Percentiles rank a stretch among this genome's conserved stretches.
These are phyloP conservation scores for Anseranas semipalmata DNA, from an alignment of 2,113 vertebrate genomes.

Conservation along the genomic window DNA sequence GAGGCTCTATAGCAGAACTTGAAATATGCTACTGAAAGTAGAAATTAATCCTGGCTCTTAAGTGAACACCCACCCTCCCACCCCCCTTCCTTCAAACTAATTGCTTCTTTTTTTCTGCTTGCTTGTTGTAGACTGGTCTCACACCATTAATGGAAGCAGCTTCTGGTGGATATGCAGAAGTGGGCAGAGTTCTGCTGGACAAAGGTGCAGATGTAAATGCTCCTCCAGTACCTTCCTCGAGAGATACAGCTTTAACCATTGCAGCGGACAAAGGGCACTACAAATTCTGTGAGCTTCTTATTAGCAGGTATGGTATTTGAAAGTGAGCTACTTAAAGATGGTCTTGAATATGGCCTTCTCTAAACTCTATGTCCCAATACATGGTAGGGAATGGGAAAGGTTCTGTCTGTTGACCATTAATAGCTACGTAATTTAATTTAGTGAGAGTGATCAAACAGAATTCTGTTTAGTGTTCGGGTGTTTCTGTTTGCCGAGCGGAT, in stretches of 20 bases:
- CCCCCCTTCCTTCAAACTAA: not conserved
- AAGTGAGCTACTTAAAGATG: not conserved
- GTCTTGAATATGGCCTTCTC: fast-evolving
- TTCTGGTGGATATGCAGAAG: slow-evolving; percentile 97
- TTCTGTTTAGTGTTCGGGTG: not conserved
- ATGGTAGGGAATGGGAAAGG: fast-evolving
- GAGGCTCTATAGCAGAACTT: not conserved
- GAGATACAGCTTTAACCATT: slow-evolving; percentile 98
- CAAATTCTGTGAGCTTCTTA: slow-evolving; percentile 99
- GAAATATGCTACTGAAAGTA: not conserved
- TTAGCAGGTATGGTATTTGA: slow-evolving; percentile 86
- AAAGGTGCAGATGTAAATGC: slow-evolving; percentile 98
- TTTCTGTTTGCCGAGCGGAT: not conserved
- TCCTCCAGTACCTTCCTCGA: slow-evolving; percentile 95
- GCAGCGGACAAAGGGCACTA: slow-evolving; percentile 99
- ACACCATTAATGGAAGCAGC: slow-evolving; percentile 98
- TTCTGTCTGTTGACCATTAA: fast-evolving
- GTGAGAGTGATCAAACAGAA: fast-evolving
- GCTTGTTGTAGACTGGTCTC: slow-evolving; percentile 87
- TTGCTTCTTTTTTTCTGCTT: not conserved
- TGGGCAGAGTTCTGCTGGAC: slow-evolving; percentile 95
- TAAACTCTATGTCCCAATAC: fast-evolving
- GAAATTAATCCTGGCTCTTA: not conserved
- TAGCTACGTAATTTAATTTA: not conserved
- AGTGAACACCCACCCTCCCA: not conserved